Evolutionary conservation across 2,888 invertebrate species (phyloP).

Genomic region (Corbicula japonica): DNA sequence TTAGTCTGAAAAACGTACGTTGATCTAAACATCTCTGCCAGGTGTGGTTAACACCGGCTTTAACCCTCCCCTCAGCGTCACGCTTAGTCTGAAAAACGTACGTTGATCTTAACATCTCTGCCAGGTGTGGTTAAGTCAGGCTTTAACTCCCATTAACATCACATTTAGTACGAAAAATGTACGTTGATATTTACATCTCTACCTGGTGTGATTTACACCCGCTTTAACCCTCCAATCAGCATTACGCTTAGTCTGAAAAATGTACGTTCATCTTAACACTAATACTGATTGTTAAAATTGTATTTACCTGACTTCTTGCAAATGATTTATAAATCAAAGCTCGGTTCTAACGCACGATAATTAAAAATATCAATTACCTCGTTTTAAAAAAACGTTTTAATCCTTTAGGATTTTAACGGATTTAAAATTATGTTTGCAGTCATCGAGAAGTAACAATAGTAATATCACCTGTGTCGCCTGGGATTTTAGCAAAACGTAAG

Average conservation of each 20-base stretch:
- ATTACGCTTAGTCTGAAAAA: conserved; percentile 42
- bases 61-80: conserved; percentile 45
- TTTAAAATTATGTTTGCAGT: too few species aligned
- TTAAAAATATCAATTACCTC: too few species aligned
- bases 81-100: conserved; percentile 42
- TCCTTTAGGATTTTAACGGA: too few species aligned
- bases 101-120: not conserved
- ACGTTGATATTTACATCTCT: not conserved
- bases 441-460: too few species aligned
- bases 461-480: too few species aligned
- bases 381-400: too few species aligned
- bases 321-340: too few species aligned
- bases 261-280: conserved; percentile 23
- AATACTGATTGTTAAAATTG: too few species aligned
- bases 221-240: conserved; percentile 44
- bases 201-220: not conserved
- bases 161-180: conserved; percentile 46
- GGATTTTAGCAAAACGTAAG: too few species aligned
- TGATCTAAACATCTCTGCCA: not conserved
- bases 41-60: conserved; percentile 3
- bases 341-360: too few species aligned
- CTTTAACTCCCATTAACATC: conserved; percentile 41
- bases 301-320: too few species aligned
- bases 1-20: conserved; percentile 44
- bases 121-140: not conserved